Base-by-base conservation (phyloP, 2,113 vertebrate species). In the Herpetotheres cachinnans region DNA sequence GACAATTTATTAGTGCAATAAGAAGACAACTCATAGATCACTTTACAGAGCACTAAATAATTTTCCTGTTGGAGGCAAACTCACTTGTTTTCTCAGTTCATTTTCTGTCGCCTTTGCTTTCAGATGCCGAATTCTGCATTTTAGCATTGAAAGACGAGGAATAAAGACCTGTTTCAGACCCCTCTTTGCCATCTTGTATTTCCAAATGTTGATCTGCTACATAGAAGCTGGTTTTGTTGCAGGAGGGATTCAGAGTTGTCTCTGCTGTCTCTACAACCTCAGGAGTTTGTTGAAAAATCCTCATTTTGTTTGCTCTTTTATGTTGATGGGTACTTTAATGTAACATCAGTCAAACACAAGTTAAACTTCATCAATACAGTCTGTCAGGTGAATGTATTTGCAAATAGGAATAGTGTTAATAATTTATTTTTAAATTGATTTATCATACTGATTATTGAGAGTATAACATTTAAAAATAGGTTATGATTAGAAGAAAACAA, bases 61-160 rank as follows among this genome's bases (percentile, higher is more conserved):
- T 50, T 73, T 86, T 73, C 27, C 8, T 36, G 2, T 3, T 89
- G 24, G 26, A 63, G 8, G 55, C 11, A 79, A 92, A 89, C 9
- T n/a, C 0, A 0, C 10, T 25, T 40, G 8, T 72, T 74, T 87
- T 46, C 20, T 47, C 34, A 36, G 2, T 29, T 29, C 13, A 7
- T 56, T 67, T 66, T 73, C n/a, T 67, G 5, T 40, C 88, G 22
- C 22, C 3, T 85, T 85, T 79, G 36, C 22, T 89, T 89, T 93
- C 26, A 52, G 71, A 56, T 46, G 32, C 9, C 29, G 29, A 52
- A 1, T 76, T 76, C 36, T 59, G 20, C 24, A 54, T 83, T 90
- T 86, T 27, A 65, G 16, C 27, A n/a, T 3, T 56, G 70, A 76
- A 82, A 79, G 18, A 29, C 58, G 50, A 50, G 25, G 10, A 82